Percentiles rank a stretch among this genome's conserved stretches.
phyloP scores from a whole-genome alignment of 2,113 vertebrate genomes.

The Entosphenus tridentatus region DNA sequence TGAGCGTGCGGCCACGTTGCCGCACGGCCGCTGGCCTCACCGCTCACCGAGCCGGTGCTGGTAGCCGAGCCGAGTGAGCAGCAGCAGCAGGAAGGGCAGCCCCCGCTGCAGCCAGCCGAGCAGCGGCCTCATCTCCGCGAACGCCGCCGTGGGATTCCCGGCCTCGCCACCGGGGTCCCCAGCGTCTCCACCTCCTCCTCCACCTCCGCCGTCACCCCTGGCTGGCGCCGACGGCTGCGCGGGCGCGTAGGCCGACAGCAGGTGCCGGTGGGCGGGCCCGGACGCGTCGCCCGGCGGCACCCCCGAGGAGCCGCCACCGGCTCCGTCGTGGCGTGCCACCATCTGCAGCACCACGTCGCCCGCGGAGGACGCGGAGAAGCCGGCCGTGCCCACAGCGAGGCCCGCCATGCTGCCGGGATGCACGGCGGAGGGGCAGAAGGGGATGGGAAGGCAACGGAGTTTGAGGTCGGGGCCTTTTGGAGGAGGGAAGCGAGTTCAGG shows the following conservation, averaged over 20 bases:
- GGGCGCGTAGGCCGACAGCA: background rate
- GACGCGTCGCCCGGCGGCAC: background rate
- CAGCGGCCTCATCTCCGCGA: conserved; percentile 65
- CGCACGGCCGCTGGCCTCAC: too few species aligned
- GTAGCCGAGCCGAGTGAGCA: conserved; percentile 81
- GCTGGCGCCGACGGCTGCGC: background rate
- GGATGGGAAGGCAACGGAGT: background rate
- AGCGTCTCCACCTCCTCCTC: conserved; percentile 35
- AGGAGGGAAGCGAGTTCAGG: background rate
- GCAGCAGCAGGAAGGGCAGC: conserved; percentile 80
- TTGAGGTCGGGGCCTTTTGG: background rate
- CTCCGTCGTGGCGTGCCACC: background rate
- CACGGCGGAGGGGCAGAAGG: background rate
- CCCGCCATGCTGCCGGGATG: too few species aligned
- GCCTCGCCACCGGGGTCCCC: conserved; percentile 40
- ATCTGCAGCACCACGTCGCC: background rate
- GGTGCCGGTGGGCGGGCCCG: background rate
- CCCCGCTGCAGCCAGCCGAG: conserved; percentile 82
- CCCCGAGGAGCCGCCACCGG: background rate
- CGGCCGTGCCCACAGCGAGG: too few species aligned
- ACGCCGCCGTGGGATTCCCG: conserved; percentile 54
- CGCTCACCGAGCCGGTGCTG: conserved; percentile 75
- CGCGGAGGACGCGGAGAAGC: background rate
- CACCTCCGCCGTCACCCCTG: conserved; percentile 27
- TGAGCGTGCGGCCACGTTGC: too few species aligned